A percentile compares a stretch with the other conserved stretches of the same genome.
These are phyloP conservation scores for Ectobius pallidus DNA, from an alignment of 2,888 invertebrate species.

Conservation along the genomic window DNA sequence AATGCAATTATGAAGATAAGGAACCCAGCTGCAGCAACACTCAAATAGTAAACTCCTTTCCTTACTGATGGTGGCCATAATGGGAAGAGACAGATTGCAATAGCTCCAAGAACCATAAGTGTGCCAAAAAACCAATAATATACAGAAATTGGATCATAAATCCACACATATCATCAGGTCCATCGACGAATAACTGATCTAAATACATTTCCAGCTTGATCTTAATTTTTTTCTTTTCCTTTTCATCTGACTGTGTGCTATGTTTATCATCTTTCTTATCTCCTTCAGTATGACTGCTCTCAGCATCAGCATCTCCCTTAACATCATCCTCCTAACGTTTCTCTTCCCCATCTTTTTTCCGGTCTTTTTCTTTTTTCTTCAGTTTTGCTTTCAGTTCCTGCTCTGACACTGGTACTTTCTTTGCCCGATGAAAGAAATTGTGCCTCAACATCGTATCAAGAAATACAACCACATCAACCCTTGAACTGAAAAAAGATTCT, in stretches of 20 bases:
- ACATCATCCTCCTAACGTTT: constrained; percentile 60
- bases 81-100: constrained; percentile 97
- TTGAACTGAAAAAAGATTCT: constrained; percentile 77
- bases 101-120: constrained; percentile 87
- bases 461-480: constrained; percentile 80
- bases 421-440: constrained; percentile 94
- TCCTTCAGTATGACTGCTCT: constrained; percentile 62
- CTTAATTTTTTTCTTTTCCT: constrained; percentile 82
- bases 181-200: constrained; percentile 92
- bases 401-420: constrained; percentile 80
- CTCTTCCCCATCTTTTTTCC: constrained; percentile 55
- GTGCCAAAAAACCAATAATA: constrained; percentile 95
- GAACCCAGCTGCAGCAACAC: constrained; percentile 93
- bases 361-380: constrained; percentile 57
- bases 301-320: constrained; percentile 53
- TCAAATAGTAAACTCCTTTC: constrained; percentile 95
- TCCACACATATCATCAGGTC: constrained; percentile 95
- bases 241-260: constrained; percentile 48
- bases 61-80: constrained; percentile 96
- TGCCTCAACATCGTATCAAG: constrained; percentile 86
- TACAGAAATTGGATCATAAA: constrained; percentile 95
- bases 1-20: constrained; percentile 91
- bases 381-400: constrained; percentile 61
- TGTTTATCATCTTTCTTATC: constrained; percentile 53
- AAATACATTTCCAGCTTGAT: constrained; percentile 97